phyloP scores from a whole-genome alignment of 2,113 vertebrate species.

The Oophaga pumilio region DNA sequence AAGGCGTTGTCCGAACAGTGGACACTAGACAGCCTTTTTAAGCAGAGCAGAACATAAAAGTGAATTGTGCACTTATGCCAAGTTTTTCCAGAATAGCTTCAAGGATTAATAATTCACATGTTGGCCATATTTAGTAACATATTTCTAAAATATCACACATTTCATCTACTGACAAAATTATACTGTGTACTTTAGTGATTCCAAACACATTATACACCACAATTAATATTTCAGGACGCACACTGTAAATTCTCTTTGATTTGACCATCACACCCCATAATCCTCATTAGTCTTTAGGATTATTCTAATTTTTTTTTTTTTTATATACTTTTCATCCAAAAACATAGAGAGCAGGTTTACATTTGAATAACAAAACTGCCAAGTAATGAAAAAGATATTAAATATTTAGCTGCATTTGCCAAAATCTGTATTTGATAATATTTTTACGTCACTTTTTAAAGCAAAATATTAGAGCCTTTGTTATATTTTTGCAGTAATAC shows the following conservation, averaged over 20 bases:
- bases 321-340: not conserved
- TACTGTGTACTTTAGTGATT: constrained; percentile 28
- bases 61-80: constrained; percentile 22
- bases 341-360: not conserved
- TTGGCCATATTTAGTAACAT: constrained; percentile 30
- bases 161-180: constrained; percentile 7
- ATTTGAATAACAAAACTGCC: not conserved
- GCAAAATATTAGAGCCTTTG: not conserved
- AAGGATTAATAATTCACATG: constrained; percentile 49
- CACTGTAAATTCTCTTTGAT: constrained; percentile 23
- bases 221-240: constrained; percentile 40
- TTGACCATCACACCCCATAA: constrained; percentile 35
- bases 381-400: not conserved
- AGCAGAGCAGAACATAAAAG: constrained; percentile 25
- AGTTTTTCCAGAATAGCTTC: constrained; percentile 30
- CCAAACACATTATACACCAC: constrained; percentile 24
- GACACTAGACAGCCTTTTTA: too few relatives aligned
- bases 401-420: not conserved
- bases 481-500: constrained; percentile 5
- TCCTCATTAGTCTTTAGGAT: constrained; percentile 8
- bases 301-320: not conserved
- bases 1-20: too few relatives aligned
- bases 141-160: constrained; percentile 38
- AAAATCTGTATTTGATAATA: not conserved
- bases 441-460: constrained; percentile 1